Evolutionary conservation across 2,888 invertebrate species (phyloP).

Genomic region (Lysandra coridon): DNA sequence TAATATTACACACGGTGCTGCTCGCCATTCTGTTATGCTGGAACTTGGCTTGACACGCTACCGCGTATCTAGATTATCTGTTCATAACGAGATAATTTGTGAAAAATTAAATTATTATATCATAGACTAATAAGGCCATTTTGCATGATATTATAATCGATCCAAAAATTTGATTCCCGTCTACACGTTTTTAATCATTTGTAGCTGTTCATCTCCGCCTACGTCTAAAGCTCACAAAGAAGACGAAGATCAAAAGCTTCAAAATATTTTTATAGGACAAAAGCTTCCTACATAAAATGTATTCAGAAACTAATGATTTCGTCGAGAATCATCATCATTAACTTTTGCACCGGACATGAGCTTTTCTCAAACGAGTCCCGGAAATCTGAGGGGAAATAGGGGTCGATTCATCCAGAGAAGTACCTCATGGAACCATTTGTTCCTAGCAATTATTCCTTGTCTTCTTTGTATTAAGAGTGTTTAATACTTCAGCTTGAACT

Average conservation of each 20-base stretch:
- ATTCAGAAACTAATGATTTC: slow-evolving; percentile 16
- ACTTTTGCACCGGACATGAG: slow-evolving; percentile 18
- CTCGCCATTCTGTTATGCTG: no score
- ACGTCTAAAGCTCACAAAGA: background rate
- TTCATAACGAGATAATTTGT: no score
- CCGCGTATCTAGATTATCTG: no score
- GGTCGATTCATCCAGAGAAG: slow-evolving; percentile 20
- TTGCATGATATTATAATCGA: no score
- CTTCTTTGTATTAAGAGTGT: slow-evolving; percentile 3
- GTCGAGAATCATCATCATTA: slow-evolving; percentile 17
- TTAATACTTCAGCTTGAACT: background rate
- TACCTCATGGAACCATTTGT: slow-evolving; percentile 30
- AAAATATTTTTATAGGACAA: background rate
- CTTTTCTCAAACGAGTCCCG: slow-evolving; percentile 18
- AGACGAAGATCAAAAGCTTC: background rate
- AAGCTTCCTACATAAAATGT: background rate
- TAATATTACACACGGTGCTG: no score
- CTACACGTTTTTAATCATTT: no score
- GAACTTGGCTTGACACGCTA: no score
- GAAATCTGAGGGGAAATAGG: slow-evolving; percentile 16
- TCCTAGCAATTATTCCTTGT: slow-evolving; percentile 23
- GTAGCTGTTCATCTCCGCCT: no score
- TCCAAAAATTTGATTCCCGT: no score
- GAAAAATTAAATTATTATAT: no score
- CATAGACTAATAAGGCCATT: no score